Conservation (phyloP, 2,113 vertebrate species). For the Nansenia antarctica region DNA sequence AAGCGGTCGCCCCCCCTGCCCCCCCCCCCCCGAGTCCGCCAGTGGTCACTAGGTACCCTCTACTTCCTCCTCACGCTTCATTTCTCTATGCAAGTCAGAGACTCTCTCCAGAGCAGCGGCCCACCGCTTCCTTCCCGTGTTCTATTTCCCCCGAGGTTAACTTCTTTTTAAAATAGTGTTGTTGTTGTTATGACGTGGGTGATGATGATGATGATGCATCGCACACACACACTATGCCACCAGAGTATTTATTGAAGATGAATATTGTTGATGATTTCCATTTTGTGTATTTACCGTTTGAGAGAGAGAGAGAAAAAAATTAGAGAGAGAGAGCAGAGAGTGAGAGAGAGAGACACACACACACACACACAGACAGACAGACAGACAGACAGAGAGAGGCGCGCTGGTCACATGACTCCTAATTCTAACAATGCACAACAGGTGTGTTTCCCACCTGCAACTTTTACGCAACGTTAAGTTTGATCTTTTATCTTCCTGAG, state of each 20-base stretch:
- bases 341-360: too few relatives aligned
- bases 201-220: background rate
- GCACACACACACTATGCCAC: background rate
- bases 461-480: too few relatives aligned
- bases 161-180: background rate
- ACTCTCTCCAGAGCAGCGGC: background rate
- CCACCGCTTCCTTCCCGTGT: background rate
- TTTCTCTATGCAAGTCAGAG: conserved; percentile 2
- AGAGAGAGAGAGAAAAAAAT: too few relatives aligned
- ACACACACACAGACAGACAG: too few relatives aligned
- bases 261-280: conserved; percentile 5
- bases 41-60: too few relatives aligned
- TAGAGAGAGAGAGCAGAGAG: too few relatives aligned
- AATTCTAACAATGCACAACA: conserved; percentile 1
- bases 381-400: too few relatives aligned
- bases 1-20: too few relatives aligned
- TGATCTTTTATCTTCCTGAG: background rate
- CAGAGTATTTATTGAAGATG: conserved; percentile 3
- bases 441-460: background rate
- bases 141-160: background rate
- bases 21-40: too few relatives aligned
- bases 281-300: too few relatives aligned
- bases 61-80: too few relatives aligned
- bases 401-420: background rate
- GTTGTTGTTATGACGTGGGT: background rate